Base-by-base conservation (phyloP, 2,797 vertebrate species). In the Poliocrania exsul region DNA sequence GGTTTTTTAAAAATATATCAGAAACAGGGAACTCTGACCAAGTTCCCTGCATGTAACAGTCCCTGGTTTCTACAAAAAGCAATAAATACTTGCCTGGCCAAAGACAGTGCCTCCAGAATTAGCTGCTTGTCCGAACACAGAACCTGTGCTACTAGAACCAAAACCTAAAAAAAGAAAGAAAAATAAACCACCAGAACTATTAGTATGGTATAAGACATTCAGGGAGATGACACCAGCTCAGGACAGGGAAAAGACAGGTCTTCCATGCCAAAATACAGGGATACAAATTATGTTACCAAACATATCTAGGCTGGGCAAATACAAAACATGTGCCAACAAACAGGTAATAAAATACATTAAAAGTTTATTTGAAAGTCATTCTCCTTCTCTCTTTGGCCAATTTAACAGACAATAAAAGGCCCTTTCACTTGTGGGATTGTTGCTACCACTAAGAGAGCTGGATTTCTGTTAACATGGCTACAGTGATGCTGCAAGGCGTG, bases 111-210 rank as follows among this genome's bases (percentile, higher is more conserved):
- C 96, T 12, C 97, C 94, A 78, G 95, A 82, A 62, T 92, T 98
- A 49, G 98, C 42, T 35, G 98, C 98, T 80, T 99, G 99, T 66
- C 99, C 99, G 85, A 99, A 99, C 86, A 98, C 98, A 20, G 99
- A 97, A 13, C 98, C 94, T 13, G 98, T 95, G 50, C 97, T 95
- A 44, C 98, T 97, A 73, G 98, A 98, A 50, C 99, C 98, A 91
- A 99, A 99, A 31, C 95, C 99, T 75, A 69, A 46, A 82, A 75
- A 38, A 91, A 64, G 81, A 91, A 91, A 80, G 24, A n/a, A 51
- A 83, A 94, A 71, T 31, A 62, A 86, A 17, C 37, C 16, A 86
- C 12, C 16, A 71, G 58, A 61, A 79, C n/a, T 33, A 58, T 12
- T 23, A 37, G 2, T 20, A 85, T 28, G 29, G 35, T 24, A 9